These are phyloP conservation scores for Osmerus eperlanus DNA, from an alignment of 2,113 vertebrate genomes.

Conservation along the genomic window DNA sequence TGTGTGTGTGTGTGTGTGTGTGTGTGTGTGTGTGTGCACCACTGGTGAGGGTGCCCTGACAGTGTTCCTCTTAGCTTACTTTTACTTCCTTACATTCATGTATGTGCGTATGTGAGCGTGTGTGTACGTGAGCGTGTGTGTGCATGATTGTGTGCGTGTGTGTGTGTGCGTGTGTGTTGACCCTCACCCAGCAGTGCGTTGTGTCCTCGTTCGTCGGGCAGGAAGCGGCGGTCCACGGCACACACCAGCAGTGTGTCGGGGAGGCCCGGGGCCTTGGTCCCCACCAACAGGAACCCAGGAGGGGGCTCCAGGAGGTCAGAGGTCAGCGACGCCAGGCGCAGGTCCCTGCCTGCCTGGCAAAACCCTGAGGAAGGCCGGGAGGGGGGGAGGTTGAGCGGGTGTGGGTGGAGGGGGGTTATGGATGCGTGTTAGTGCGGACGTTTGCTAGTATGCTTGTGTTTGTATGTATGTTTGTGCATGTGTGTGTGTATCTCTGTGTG, in stretches of 20 bases:
- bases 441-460: not conserved
- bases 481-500: conserved; percentile 5
- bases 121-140: too few relatives aligned
- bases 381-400: not conserved
- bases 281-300: conserved; percentile 85
- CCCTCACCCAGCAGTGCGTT: conserved; percentile 90
- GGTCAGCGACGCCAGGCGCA: conserved; percentile 83
- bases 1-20: not conserved
- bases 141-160: not conserved
- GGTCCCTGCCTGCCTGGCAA: conserved; percentile 92
- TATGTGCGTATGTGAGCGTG: not conserved
- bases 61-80: not conserved
- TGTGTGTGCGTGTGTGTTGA: not conserved
- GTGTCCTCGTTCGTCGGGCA: conserved; percentile 88
- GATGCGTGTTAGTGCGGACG: not conserved
- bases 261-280: conserved; percentile 84
- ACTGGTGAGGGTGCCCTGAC: too few relatives aligned
- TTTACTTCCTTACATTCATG: not conserved
- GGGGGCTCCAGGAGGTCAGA: conserved; percentile 84
- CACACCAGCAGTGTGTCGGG: conserved; percentile 90
- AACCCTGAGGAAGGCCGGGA: conserved; percentile 69
- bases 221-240: conserved; percentile 88
- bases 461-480: not conserved
- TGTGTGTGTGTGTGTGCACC: too few relatives aligned
- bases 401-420: not conserved